phyloP scores from a whole-genome alignment of 1,140 invertebrate species.

The Panulirus ornatus region DNA sequence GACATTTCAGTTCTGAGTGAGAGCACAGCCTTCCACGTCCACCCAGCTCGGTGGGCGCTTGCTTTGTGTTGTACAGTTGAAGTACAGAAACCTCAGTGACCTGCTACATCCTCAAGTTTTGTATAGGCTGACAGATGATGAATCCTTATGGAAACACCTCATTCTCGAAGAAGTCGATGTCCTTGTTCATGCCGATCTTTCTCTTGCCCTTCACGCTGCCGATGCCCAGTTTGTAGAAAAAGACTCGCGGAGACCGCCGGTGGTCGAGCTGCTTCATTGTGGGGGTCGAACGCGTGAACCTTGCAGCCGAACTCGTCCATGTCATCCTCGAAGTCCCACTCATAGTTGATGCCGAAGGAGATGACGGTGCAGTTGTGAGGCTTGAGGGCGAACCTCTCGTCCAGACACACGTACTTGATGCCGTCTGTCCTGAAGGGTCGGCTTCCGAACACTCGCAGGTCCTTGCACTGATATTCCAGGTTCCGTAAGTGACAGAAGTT shows the following conservation, averaged over 20 bases:
- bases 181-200: neutral
- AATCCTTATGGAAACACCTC: too few species aligned
- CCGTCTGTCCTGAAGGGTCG: constrained; percentile 38
- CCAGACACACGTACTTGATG: constrained; percentile 72
- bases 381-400: constrained; percentile 37
- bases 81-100: too few species aligned
- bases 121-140: too few species aligned
- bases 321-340: constrained; percentile 76
- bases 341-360: constrained; percentile 76
- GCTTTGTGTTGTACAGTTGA: too few species aligned
- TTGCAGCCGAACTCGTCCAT: constrained; percentile 75
- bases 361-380: constrained; percentile 71
- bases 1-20: too few species aligned
- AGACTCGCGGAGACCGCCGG: neutral
- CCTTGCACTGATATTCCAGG: neutral
- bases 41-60: too few species aligned
- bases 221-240: constrained; percentile 15
- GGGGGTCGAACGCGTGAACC: constrained; percentile 57
- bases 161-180: neutral
- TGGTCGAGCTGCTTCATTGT: constrained; percentile 12
- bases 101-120: too few species aligned
- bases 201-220: constrained; percentile 14
- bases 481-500: neutral
- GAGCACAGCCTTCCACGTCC: too few species aligned
- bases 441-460: neutral